Evolutionary conservation across 2,113 vertebrate species (phyloP), one percentile per base, ranked within the genome.

Genomic region (Clinocottus analis): DNA sequence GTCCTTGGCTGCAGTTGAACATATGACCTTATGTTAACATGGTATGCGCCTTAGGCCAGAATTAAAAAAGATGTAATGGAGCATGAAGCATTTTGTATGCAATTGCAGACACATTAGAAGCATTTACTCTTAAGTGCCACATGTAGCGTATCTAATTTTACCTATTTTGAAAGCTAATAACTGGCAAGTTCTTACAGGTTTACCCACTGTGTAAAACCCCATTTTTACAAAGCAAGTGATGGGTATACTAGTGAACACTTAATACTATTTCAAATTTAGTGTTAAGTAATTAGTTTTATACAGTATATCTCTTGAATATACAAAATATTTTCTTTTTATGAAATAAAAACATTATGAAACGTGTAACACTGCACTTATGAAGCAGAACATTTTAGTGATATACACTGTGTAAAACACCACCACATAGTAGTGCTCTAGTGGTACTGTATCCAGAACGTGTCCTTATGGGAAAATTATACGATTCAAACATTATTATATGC

Each of bases 1-100:
- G 62, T 63, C 27, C 33, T 75, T 71, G 65, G 39, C 25, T 55
- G 53, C 29, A 84, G 51, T 10, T 14, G 29, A 65, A 51, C 10
- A 43, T 27, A n/a, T 62, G 23, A 70, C 1, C 2, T 58, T 51
- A 43, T 64, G 23, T 69, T 58, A 35, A 51, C 16, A 27, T 49
- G 39, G 13, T 27, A n/a, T 43, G 59, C 60, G 71, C 65, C 43
- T n/a, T 12, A 13, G 43, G 69, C 39, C 31, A 59, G 27, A 43
- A n/a, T 37, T 29, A 60, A 35, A 35, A 35, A 61, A n/a, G n/a
- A 65, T n/a, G 23, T 49, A 55, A 69, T 19, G 11, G 31, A 41
- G 14, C 31, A 49, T 35, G 14, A 60, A 47, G 55, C 10, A 17
- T 31, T 33, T 7, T 45, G 25, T 25, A 61, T 2, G 0, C 29